phyloP scores from a whole-genome alignment of 2,888 invertebrate species.

The Cryptocephalus primarius region DNA sequence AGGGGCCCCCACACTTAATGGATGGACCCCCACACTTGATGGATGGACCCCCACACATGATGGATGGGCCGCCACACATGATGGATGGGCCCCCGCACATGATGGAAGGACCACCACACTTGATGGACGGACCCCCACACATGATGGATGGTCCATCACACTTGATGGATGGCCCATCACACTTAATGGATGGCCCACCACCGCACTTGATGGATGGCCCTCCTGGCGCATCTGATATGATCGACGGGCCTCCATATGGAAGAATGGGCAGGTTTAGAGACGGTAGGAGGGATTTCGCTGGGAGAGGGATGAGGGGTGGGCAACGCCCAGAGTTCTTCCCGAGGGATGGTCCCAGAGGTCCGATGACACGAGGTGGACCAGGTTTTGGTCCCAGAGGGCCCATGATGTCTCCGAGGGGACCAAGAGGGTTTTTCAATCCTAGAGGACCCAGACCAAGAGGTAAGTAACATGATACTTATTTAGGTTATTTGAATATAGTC shows the following conservation, averaged over 20 bases:
- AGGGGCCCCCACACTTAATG: slow-evolving; percentile 7
- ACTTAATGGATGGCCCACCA: slow-evolving; percentile 13
- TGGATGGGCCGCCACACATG: slow-evolving; percentile 1
- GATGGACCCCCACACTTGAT: slow-evolving; percentile 12
- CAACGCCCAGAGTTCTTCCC: slow-evolving; percentile 19
- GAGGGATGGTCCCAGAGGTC: slow-evolving; percentile 17
- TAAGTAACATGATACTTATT: neutral
- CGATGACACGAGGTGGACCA: slow-evolving; percentile 21
- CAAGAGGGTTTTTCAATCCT: slow-evolving; percentile 10
- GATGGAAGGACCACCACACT: slow-evolving; percentile 11
- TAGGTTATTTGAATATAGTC: no score
- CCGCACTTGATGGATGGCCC: slow-evolving; percentile 9
- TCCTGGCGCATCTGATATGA: slow-evolving; percentile 1
- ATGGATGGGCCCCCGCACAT: slow-evolving; percentile 11
- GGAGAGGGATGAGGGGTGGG: slow-evolving; percentile 21
- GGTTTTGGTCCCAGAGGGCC: slow-evolving; percentile 22
- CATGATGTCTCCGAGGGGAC: slow-evolving; percentile 17
- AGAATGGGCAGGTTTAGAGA: neutral
- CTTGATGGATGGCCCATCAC: no score
- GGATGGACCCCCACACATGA: slow-evolving; percentile 7
- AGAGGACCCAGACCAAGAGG: slow-evolving; percentile 3
- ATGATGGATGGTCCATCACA: slow-evolving; percentile 6
- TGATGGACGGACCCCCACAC: slow-evolving; percentile 10
- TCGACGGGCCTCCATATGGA: neutral
- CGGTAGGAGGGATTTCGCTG: slow-evolving; percentile 9